Base-by-base conservation (phyloP, 2,797 vertebrate species). In the Eleutherodactylus coqui region DNA sequence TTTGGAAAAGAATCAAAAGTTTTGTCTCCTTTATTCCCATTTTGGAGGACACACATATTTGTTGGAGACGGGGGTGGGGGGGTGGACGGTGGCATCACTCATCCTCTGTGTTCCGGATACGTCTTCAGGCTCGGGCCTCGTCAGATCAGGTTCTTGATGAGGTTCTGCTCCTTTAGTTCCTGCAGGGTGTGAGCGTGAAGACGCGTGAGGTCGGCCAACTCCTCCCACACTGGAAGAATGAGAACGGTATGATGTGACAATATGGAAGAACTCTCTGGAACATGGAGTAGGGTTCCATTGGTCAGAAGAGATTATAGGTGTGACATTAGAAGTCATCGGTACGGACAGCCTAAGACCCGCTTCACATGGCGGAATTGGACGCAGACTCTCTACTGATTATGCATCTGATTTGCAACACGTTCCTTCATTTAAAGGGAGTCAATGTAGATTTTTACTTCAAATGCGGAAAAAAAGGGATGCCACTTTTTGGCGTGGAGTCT, bases 101-200 rank as follows among this genome's bases (percentile, higher is more conserved):
- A 19, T 36, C 11, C 32, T 67, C 34, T 36, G 29, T 34, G 6
- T 32, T 16, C 58, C 9, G 27, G 60, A 5, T 9, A 64, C 7
- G 24, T 9, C 5, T 5, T 17, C 32, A 41, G 41, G 41, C 14
- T 9, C 5, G 17, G 69, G 38, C 38, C 6, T 64, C 4, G 11
- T 76, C 21, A 76, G 70, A 19, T 73, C 34, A 75, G 29, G 41
- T 60, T 83, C 38, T 64, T 58, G 17, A 87, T 79, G 9, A 84
- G 70, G n/a, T 87, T 75, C 19, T 80, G 76, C 19, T 87, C 86
- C 69, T 79, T 87, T 14, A 87, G 43, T 13, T 79, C 86, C 55
- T 47, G 82, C 24, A 87, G 69, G 10, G 86, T 84, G 47, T 80
- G 82, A 2, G 86, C 82, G 19, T 87, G 86, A 5, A 87, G 82